These are phyloP conservation scores for Aphelinus atriplicis DNA, from an alignment of 1,140 invertebrate species.

Conservation along the genomic window DNA sequence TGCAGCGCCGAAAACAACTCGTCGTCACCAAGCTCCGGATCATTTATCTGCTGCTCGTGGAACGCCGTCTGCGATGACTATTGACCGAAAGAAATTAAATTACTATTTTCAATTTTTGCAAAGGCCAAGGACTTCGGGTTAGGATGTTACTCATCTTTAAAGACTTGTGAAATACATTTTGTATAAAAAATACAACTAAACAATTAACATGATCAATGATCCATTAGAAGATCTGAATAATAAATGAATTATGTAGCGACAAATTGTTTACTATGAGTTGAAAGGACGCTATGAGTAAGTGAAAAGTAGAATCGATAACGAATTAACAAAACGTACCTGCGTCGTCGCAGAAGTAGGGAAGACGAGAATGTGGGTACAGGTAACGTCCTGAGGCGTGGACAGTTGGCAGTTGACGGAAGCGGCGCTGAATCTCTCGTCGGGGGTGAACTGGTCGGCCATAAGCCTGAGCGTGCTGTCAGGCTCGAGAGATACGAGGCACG, in stretches of 20 bases:
- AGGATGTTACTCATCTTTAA: background rate
- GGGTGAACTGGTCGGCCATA: conserved; percentile 94
- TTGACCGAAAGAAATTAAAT: conserved; percentile 44
- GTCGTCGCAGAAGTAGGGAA: conserved; percentile 98
- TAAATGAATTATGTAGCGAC: too few relatives aligned
- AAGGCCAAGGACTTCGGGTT: too few relatives aligned
- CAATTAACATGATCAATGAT: background rate
- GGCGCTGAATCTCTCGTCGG: conserved; percentile 90
- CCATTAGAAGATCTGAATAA: too few relatives aligned
- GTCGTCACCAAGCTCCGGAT: conserved; percentile 79
- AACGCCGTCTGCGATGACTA: conserved; percentile 88
- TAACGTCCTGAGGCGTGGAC: conserved; percentile 92
- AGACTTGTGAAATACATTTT: background rate
- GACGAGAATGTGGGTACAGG: conserved; percentile 97
- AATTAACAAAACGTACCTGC: conserved; percentile 70
- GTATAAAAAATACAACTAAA: background rate
- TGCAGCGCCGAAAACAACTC: conserved; percentile 76
- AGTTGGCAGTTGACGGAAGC: conserved; percentile 84
- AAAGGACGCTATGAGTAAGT: background rate
- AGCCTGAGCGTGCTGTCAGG: conserved; percentile 92
- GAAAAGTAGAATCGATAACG: background rate
- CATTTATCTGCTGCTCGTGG: conserved; percentile 82
- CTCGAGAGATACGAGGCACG: conserved; percentile 96
- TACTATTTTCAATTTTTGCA: background rate
- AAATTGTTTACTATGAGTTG: too few relatives aligned